phyloP scores from a whole-genome alignment of 2,113 vertebrate species.

The Mungos mungo region DNA sequence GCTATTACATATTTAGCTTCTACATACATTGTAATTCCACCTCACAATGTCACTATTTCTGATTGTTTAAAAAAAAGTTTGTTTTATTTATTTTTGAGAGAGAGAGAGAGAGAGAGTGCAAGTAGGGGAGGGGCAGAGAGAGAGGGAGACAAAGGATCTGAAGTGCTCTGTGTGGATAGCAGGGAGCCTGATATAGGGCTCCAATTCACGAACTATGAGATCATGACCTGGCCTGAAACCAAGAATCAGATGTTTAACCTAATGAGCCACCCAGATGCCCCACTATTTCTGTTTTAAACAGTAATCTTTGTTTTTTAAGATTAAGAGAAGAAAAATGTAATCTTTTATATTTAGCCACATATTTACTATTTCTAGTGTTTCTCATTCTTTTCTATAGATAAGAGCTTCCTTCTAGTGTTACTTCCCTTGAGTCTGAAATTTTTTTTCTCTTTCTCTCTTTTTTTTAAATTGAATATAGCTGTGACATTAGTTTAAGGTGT shows the following conservation, averaged over 20 bases:
- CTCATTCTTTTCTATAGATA: neutral
- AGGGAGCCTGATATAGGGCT: no score
- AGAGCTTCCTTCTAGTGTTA: neutral
- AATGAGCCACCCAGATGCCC: no score
- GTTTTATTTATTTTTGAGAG: no score
- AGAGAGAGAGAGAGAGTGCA: no score
- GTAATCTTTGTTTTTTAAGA: neutral
- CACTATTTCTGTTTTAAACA: neutral
- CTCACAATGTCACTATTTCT: neutral
- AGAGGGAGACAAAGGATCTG: no score
- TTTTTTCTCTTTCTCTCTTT: neutral
- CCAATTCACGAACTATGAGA: no score
- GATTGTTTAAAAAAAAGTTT: neutral
- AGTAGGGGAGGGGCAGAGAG: no score
- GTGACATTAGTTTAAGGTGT: neutral
- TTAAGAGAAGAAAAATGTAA: neutral
- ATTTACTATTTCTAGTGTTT: neutral
- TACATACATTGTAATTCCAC: neutral
- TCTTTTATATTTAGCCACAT: neutral
- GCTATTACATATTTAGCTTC: neutral
- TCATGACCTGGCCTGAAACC: no score
- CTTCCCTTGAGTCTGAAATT: neutral
- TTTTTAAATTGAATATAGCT: neutral
- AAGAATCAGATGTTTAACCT: no score
- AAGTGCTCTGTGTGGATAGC: no score